Conservation (phyloP, 2,888 invertebrate species). For the Luperina testacea region DNA sequence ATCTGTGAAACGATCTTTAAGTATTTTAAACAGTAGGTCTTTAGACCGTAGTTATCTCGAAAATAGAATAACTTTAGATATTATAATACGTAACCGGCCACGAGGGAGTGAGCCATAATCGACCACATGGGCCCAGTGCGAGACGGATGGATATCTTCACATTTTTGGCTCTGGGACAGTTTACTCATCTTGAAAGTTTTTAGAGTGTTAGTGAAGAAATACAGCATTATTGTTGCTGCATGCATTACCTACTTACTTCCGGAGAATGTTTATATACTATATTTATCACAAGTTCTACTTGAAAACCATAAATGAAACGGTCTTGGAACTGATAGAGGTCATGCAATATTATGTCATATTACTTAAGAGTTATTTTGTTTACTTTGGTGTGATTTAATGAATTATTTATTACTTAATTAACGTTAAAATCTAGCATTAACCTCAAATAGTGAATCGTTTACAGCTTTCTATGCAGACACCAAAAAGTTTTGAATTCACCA, state of each 20-base stretch:
- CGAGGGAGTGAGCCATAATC: no score
- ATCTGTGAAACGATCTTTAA: no score
- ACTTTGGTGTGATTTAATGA: background rate
- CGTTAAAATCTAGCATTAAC: background rate
- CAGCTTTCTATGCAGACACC: background rate
- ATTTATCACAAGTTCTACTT: constrained; percentile 49
- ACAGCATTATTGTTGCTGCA: background rate
- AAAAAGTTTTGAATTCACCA: constrained; percentile 4
- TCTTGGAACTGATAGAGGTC: constrained; percentile 36
- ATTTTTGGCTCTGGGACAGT: background rate
- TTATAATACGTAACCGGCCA: no score
- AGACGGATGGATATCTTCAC: background rate
- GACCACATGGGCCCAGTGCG: background rate
- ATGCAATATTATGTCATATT: background rate
- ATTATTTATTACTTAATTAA: background rate
- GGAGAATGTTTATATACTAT: constrained; percentile 38
- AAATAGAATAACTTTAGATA: no score
- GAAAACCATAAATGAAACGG: constrained; percentile 26
- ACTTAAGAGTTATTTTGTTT: background rate
- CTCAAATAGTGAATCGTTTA: background rate
- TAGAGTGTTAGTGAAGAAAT: background rate
- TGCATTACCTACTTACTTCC: constrained; percentile 3
- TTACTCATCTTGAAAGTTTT: background rate
- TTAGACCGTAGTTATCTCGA: no score
- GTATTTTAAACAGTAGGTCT: no score